Conservation (phyloP, 2,113 vertebrate genomes). For the Tragulus kanchil region DNA sequence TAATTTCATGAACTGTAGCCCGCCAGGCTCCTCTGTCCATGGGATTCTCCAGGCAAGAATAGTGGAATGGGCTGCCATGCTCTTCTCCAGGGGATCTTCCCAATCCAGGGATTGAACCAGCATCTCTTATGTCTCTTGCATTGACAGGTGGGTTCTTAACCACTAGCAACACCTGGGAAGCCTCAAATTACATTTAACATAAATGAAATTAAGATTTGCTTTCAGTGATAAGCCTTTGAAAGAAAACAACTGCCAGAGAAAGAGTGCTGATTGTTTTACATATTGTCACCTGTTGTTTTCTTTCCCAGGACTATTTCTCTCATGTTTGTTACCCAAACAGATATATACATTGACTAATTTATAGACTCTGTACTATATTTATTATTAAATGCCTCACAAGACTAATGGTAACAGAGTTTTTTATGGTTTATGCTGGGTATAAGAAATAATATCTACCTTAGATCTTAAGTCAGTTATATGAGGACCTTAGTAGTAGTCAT, state of each 20-base stretch:
- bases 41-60: background rate
- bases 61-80: background rate
- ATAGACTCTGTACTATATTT: background rate
- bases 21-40: background rate
- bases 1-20: background rate
- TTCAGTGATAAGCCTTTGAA: background rate
- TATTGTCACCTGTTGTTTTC: background rate
- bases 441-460: background rate
- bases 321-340: background rate
- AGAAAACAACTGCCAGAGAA: conserved; percentile 2
- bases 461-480: background rate
- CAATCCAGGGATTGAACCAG: background rate
- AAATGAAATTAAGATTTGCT: conserved; percentile 15
- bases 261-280: background rate
- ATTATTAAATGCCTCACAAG: background rate
- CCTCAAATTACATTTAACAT: background rate
- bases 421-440: background rate
- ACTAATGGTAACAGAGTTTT: background rate
- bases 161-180: background rate
- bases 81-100: background rate
- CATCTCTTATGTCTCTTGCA: background rate
- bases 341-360: background rate
- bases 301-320: background rate
- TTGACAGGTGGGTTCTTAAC: background rate
- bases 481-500: background rate